Conservation (phyloP, 2,888 invertebrate genomes). For the Polietes domitor region DNA sequence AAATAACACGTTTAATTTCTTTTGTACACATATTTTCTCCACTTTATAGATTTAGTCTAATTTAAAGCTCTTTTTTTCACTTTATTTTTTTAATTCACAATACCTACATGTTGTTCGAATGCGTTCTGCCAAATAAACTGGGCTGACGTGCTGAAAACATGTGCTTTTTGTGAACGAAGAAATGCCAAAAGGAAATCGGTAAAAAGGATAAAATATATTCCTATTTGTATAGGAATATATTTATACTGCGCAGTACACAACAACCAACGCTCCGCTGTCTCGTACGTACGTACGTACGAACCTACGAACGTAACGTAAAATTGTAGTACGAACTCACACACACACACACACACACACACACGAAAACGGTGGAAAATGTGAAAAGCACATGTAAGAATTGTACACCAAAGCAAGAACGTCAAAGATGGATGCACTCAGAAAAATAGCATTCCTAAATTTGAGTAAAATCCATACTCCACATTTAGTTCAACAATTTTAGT, state of each 20-base stretch:
- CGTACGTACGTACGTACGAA: too few species aligned
- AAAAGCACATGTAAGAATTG: slow-evolving; percentile 2
- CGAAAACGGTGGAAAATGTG: too few species aligned
- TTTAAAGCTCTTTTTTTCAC: slow-evolving; percentile 27
- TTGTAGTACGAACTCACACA: slow-evolving; percentile 1
- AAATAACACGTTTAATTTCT: too few species aligned
- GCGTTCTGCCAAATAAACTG: neutral
- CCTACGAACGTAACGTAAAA: slow-evolving; percentile 26
- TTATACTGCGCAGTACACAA: slow-evolving; percentile 60
- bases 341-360: too few species aligned
- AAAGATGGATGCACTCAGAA: too few species aligned
- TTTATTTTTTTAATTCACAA: slow-evolving; percentile 31
- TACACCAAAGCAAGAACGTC: neutral
- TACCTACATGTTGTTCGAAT: too few species aligned
- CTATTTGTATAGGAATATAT: neutral
- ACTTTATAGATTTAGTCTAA: too few species aligned
- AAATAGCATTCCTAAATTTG: too few species aligned
- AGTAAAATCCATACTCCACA: too few species aligned
- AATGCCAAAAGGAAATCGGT: slow-evolving; percentile 24
- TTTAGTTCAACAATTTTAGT: too few species aligned
- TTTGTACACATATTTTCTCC: too few species aligned
- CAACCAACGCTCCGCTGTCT: slow-evolving; percentile 10
- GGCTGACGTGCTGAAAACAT: slow-evolving; percentile 46
- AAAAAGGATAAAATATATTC: slow-evolving; percentile 57
- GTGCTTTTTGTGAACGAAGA: slow-evolving; percentile 53